Conservation (phyloP, 2,888 invertebrate genomes). For the Drymonia ruficornis region DNA sequence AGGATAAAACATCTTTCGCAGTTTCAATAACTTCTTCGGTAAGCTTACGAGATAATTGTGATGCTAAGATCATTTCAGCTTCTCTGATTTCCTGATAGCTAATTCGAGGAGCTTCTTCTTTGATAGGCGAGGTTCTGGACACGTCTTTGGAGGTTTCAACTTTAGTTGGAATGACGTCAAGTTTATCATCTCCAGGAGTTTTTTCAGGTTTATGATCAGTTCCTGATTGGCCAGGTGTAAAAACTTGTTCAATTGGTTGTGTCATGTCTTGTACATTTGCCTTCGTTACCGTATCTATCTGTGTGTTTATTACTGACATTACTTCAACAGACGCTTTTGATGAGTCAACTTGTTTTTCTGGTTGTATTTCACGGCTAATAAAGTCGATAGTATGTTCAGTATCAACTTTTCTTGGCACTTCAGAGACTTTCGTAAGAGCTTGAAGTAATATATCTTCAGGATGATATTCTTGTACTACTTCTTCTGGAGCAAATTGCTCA, state of each 20-base stretch:
- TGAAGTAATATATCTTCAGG: slow-evolving; percentile 4
- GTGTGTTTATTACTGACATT: neutral
- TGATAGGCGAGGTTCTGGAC: neutral
- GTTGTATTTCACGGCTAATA: neutral
- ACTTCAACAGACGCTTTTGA: neutral
- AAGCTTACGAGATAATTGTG: neutral
- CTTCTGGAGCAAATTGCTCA: neutral
- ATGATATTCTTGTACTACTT: neutral
- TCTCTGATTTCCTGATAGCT: slow-evolving; percentile 2
- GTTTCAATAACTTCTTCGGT: neutral
- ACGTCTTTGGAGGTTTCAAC: neutral
- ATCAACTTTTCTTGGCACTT: neutral
- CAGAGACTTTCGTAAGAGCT: neutral
- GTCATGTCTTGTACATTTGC: neutral
- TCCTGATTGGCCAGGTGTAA: neutral
- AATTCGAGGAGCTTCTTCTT: slow-evolving; percentile 5
- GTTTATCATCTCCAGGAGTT: neutral
- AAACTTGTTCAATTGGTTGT: neutral
- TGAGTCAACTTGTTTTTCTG: neutral
- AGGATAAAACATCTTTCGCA: neutral
- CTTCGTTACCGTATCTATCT: neutral
- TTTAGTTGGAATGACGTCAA: neutral
- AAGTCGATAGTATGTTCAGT: neutral
- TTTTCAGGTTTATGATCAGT: slow-evolving; percentile 7
- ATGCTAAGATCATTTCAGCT: slow-evolving; percentile 6